These are phyloP conservation scores for Paedocypris sp. DNA, from an alignment of 2,113 vertebrate species.

Conservation along the genomic window DNA sequence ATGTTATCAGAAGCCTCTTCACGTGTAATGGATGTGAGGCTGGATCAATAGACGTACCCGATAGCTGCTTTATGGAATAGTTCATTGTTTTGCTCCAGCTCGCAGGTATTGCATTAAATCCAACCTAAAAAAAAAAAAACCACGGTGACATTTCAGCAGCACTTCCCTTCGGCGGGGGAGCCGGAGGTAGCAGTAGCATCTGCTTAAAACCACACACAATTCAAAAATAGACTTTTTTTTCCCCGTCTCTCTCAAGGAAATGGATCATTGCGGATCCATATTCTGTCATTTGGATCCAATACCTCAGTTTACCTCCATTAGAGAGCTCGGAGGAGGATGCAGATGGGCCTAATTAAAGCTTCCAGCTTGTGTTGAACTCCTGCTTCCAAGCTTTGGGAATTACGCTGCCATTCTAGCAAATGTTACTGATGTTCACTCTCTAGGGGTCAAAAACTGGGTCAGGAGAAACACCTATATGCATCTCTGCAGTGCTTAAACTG, in stretches of 20 bases:
- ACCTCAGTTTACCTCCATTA: slow-evolving; percentile 21
- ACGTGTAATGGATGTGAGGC: slow-evolving; percentile 5
- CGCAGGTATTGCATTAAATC: slow-evolving; percentile 1
- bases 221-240: background rate
- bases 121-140: background rate
- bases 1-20: slow-evolving; percentile 10
- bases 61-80: background rate
- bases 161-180: background rate
- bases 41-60: slow-evolving; percentile 6
- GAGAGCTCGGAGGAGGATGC: slow-evolving; percentile 14
- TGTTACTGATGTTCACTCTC: background rate
- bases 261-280: slow-evolving; percentile 5
- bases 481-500: background rate
- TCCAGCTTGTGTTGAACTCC: background rate
- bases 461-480: background rate
- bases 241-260: slow-evolving; percentile 3
- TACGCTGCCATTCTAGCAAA: background rate
- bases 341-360: slow-evolving; percentile 30
- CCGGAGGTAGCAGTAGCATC: background rate
- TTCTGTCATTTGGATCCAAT: slow-evolving; percentile 17
- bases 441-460: background rate
- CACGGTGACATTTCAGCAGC: background rate
- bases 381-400: background rate
- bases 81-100: background rate
- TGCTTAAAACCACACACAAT: background rate